phyloP scores from a whole-genome alignment of 2,797 vertebrate species.

The Cryptoprocta ferox region DNA sequence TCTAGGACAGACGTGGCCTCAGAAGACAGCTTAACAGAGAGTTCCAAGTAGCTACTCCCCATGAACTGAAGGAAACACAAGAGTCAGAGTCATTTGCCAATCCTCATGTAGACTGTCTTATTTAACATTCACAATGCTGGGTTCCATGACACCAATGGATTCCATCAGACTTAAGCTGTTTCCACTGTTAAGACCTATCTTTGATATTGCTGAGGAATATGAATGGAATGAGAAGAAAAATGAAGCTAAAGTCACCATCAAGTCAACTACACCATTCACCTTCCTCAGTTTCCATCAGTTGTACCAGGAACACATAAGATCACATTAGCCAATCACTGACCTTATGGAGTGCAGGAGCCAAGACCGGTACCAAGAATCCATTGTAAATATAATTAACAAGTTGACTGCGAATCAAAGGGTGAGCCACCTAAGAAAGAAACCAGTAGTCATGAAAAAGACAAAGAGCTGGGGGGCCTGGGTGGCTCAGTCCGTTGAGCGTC shows the following conservation, averaged over 20 bases:
- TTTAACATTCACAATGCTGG: not conserved
- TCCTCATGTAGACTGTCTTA: not conserved
- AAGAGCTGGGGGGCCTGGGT: not conserved
- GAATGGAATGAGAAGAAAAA: not conserved
- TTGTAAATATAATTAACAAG: constrained; percentile 98
- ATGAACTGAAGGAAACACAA: not conserved
- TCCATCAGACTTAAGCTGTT: not conserved
- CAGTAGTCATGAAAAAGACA: not conserved
- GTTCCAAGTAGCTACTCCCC: not conserved
- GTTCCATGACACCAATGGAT: not conserved
- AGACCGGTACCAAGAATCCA: constrained; percentile 97
- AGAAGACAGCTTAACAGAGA: not conserved
- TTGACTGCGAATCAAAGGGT: constrained; percentile 95
- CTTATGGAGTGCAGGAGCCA: constrained; percentile 98
- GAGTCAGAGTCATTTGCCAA: not conserved
- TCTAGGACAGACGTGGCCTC: not conserved
- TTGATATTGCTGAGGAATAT: not conserved
- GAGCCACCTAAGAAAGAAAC: constrained; percentile 91
- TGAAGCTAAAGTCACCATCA: not conserved
- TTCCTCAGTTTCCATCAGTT: not conserved
- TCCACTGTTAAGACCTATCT: not conserved
- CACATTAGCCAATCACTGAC: constrained; percentile 85
- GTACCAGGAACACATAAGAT: not conserved
- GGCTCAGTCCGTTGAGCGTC: no score
- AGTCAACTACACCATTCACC: not conserved